These are phyloP conservation scores for Tachysurus vachellii DNA, from an alignment of 2,113 vertebrate species.

Conservation along the genomic window DNA sequence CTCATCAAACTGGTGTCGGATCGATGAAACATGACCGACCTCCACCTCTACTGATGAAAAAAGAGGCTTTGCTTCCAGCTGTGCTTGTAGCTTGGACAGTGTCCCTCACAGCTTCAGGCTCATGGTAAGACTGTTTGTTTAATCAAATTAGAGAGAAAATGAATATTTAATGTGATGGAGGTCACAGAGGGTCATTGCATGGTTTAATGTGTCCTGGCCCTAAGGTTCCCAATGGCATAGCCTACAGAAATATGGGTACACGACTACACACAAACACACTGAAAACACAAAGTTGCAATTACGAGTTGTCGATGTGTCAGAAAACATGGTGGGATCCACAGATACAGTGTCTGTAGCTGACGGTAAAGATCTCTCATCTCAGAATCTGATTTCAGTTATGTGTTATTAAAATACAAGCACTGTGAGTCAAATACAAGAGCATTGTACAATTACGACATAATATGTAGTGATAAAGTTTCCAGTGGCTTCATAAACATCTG, in stretches of 20 bases:
- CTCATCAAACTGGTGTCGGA: neutral
- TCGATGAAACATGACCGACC: conserved; percentile 10
- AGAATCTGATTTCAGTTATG: too few species aligned
- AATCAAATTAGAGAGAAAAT: conserved; percentile 64
- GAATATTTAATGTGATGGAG: conserved; percentile 72
- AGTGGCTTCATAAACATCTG: too few species aligned
- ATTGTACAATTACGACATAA: too few species aligned
- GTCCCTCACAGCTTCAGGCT: conserved; percentile 62
- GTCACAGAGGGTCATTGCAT: conserved; percentile 62
- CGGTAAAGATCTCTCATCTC: too few species aligned
- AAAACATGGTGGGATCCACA: too few species aligned
- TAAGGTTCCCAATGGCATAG: conserved; percentile 60
- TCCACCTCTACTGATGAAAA: conserved; percentile 1
- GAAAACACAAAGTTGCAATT: too few species aligned
- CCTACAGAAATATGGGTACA: conserved; percentile 61
- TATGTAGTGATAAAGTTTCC: too few species aligned
- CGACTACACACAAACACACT: conserved; percentile 22
- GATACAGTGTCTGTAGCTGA: too few species aligned
- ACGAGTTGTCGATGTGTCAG: too few species aligned
- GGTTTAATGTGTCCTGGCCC: conserved; percentile 63
- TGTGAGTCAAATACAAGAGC: too few species aligned
- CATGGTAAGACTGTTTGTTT: conserved; percentile 70
- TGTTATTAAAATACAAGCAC: too few species aligned
- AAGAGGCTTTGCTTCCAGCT: neutral
- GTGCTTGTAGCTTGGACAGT: neutral